phyloP scores from a whole-genome alignment of 2,113 vertebrate genomes.

The Picathartes gymnocephalus region DNA sequence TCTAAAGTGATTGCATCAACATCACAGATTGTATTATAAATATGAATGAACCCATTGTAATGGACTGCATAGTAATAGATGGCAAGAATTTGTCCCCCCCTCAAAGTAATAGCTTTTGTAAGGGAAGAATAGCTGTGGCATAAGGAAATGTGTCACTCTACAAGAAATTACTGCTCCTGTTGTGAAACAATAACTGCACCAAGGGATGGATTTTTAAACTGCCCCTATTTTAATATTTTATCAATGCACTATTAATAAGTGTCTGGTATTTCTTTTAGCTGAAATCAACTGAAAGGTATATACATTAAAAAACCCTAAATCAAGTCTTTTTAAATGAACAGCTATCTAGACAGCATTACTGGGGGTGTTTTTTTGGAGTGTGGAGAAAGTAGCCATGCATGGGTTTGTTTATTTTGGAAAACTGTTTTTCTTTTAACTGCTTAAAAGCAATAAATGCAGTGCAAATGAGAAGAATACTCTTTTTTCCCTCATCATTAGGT shows the following conservation, averaged over 20 bases:
- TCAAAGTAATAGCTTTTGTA: conserved; percentile 43
- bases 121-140: conserved; percentile 41
- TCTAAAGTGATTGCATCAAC: conserved; percentile 70
- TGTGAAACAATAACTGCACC: conserved; percentile 34
- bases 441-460: conserved; percentile 9
- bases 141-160: conserved; percentile 42
- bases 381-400: neutral
- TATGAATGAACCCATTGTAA: conserved; percentile 72
- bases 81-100: conserved; percentile 25
- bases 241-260: conserved; percentile 31
- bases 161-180: conserved; percentile 43
- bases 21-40: conserved; percentile 74
- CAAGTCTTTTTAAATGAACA: conserved; percentile 9
- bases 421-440: neutral
- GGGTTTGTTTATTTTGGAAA: neutral
- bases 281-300: conserved; percentile 7
- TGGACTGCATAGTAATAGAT: conserved; percentile 45
- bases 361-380: neutral
- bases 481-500: neutral
- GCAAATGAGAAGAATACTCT: neutral
- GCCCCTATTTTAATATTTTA: conserved; percentile 14
- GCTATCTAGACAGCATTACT: neutral
- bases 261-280: conserved; percentile 46
- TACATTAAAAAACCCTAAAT: neutral
- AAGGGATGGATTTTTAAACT: conserved; percentile 37